Base-by-base conservation (phyloP, 2,888 invertebrate species). In the Athalia circularis region DNA sequence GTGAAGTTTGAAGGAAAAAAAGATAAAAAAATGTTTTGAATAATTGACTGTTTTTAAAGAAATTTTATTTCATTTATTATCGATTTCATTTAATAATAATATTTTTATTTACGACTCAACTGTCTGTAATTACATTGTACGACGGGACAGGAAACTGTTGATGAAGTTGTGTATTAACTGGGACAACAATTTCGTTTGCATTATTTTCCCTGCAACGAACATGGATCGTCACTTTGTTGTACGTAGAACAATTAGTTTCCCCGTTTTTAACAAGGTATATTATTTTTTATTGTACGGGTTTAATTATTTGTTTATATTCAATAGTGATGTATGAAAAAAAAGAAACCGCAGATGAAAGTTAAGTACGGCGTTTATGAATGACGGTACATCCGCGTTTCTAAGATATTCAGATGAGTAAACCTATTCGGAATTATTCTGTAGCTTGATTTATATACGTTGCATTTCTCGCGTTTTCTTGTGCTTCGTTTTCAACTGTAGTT, bases 171-270 rank as follows among this genome's bases (percentile, higher is more conserved):
- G 62, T 50, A 52, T 50, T 75, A 50, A 75, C 29, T 75, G 52
- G 62, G 75, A 75, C 75, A 75, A 52, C 50, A 29, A 47, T 45
- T 75, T 15, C 13, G 13, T 75, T 72, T 13, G 52, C 72, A 45
- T 13, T 72, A 43, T 47, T 15, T 4, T 59, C 62, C 15, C 13
- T 11, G 13, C 62, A 5, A 13, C 62, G 29, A 29, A 62, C 45
- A 75, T 75, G 75, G 75, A 75, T 75, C 75, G 48, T 62, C 75
- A 50, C 8, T 75, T 64, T 64, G 61, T 64, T 43, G 75, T 75
- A 75, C 75, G 75, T 75, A 62, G 8, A 75, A 62, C 68, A 68
- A 29, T 65, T 29, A 11, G 8, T 29, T 9, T 65, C 45, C 45
- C 45, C 45, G 11, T n/a, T 65, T 65, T 7, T 65, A 13, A 61